Evolutionary conservation across 2,797 vertebrate genomes (phyloP).

Genomic region (Anguilla pacifica): DNA sequence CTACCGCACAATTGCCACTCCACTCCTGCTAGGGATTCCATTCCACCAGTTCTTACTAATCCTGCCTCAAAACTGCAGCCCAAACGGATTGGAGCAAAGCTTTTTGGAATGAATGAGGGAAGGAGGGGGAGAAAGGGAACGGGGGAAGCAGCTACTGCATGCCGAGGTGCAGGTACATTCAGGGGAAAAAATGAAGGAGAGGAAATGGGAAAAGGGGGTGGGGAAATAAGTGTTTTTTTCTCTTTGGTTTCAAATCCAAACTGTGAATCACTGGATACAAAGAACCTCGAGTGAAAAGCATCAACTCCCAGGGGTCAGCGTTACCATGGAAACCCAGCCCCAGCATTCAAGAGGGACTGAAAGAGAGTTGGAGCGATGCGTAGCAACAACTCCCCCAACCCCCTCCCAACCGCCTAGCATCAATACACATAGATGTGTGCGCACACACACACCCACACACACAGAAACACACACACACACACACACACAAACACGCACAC

Average conservation of each 20-base stretch:
- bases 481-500: too few species aligned
- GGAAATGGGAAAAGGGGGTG: conserved; percentile 28
- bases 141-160: neutral
- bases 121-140: conserved; percentile 20
- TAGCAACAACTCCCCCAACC: conserved; percentile 50
- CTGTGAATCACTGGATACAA: conserved; percentile 67
- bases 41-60: neutral
- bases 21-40: neutral
- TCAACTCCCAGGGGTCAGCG: conserved; percentile 74
- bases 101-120: neutral
- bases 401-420: conserved; percentile 21
- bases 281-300: conserved; percentile 70
- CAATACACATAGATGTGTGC: conserved; percentile 33
- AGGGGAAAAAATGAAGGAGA: conserved; percentile 22
- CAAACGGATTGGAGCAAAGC: neutral
- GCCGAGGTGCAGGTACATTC: conserved; percentile 13
- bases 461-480: conserved; percentile 36
- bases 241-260: conserved; percentile 41
- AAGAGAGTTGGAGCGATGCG: conserved; percentile 60
- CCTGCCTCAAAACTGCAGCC: conserved; percentile 4
- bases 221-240: conserved; percentile 44
- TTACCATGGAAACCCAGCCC: conserved; percentile 79
- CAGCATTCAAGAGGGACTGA: conserved; percentile 74
- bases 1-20: neutral
- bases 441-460: conserved; percentile 17